These are phyloP conservation scores for Drosophila paramelanica DNA, from an alignment of 2,888 invertebrate species.

Conservation along the genomic window DNA sequence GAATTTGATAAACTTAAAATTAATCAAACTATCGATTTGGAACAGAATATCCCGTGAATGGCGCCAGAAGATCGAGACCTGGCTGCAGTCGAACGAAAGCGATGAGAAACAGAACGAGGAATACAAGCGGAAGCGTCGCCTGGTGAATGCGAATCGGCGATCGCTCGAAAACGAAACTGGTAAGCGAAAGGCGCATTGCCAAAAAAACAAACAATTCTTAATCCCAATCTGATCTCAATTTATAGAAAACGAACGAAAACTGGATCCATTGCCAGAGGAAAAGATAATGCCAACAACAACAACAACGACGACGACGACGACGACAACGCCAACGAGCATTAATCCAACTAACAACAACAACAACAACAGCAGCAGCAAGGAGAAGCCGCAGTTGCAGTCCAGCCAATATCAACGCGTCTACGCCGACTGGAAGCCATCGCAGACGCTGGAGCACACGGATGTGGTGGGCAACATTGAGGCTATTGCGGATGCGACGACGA, in stretches of 20 bases:
- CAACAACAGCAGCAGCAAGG: conserved; percentile 66
- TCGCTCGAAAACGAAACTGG: conserved; percentile 95
- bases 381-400: conserved; percentile 3
- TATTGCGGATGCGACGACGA: conserved; percentile 88
- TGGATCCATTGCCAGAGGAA: conserved; percentile 91
- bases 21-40: too few species aligned
- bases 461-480: conserved; percentile 94
- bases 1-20: too few species aligned
- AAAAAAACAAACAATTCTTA: not conserved
- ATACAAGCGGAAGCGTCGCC: conserved; percentile 88
- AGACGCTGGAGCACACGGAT: conserved; percentile 92
- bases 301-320: conserved; percentile 53
- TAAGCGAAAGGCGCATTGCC: conserved; percentile 73
- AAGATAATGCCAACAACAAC: conserved; percentile 84
- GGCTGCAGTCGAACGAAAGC: conserved; percentile 94
- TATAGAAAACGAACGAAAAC: conserved; percentile 91
- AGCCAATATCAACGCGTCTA: conserved; percentile 87
- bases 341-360: conserved; percentile 51
- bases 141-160: conserved; percentile 89
- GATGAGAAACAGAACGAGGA: conserved; percentile 91
- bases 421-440: conserved; percentile 92
- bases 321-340: conserved; percentile 57
- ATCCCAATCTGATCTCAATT: not conserved
- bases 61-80: conserved; percentile 95
- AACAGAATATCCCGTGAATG: conserved; percentile 89